A percentile compares a stretch with the other conserved stretches of the same genome.
phyloP scores from a whole-genome alignment of 1,140 invertebrate genomes.

The Camponotus floridanus region DNA sequence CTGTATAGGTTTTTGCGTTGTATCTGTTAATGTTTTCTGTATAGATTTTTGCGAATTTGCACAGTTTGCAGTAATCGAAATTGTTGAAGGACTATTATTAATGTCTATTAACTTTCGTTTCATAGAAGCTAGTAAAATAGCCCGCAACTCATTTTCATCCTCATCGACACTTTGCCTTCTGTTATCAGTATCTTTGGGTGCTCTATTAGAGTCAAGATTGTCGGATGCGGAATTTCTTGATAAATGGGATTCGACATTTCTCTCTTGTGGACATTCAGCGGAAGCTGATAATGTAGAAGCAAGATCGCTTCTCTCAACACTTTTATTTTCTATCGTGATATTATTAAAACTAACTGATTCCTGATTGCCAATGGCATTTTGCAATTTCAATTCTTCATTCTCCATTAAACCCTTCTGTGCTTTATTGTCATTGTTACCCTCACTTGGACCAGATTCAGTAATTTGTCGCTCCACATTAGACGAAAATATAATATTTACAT shows the following conservation, averaged over 20 bases:
- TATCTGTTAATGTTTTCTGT: background rate
- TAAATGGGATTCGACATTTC: background rate
- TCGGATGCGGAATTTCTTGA: background rate
- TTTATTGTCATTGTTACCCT: conserved; percentile 6
- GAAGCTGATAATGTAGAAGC: background rate
- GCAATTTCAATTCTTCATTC: background rate
- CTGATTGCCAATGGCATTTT: background rate
- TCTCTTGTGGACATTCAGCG: background rate
- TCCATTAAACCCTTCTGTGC: background rate
- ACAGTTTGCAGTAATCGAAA: background rate
- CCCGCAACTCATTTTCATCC: conserved; percentile 82
- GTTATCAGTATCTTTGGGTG: conserved; percentile 9
- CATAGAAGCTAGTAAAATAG: conserved; percentile 81
- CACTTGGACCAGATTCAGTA: background rate
- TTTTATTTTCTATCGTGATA: background rate
- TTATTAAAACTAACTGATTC: background rate
- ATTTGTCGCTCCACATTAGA: background rate
- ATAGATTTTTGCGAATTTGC: background rate
- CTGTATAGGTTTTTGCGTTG: background rate
- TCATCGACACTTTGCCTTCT: conserved; percentile 82
- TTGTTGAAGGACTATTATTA: background rate
- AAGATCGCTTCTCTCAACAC: background rate
- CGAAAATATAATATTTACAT: background rate
- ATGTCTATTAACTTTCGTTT: conserved; percentile 75
- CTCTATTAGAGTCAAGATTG: background rate